Percentiles rank a stretch among this genome's conserved stretches.
Conservation (phyloP, 2,888 invertebrate species). For the Slavum lentiscoides region DNA sequence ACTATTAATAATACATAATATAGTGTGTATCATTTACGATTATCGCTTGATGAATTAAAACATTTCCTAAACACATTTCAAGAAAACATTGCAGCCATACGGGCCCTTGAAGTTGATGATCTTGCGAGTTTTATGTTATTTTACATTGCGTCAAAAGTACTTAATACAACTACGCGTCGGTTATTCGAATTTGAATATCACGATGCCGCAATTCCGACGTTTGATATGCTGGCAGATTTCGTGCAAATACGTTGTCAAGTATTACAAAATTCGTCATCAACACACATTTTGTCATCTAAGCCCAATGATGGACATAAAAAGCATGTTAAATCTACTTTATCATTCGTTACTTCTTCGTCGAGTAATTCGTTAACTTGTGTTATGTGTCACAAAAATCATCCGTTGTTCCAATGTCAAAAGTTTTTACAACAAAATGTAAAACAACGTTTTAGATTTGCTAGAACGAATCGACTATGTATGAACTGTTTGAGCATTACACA, state of each 20-base stretch:
- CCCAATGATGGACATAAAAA: background rate
- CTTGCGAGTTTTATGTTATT: background rate
- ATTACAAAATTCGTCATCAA: background rate
- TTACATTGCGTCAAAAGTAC: background rate
- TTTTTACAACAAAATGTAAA: background rate
- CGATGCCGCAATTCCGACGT: background rate
- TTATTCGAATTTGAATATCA: slow-evolving; percentile 8
- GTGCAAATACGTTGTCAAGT: background rate
- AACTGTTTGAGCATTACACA: slow-evolving; percentile 2
- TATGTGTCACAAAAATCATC: too few relatives aligned
- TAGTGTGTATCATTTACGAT: too few relatives aligned
- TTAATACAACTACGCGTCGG: background rate
- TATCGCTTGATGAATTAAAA: background rate
- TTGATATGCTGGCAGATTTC: slow-evolving; percentile 1
- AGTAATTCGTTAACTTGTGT: too few relatives aligned
- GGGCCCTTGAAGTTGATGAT: slow-evolving; percentile 1
- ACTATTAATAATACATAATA: too few relatives aligned
- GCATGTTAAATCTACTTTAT: background rate
- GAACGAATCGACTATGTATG: background rate
- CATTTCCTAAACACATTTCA: background rate
- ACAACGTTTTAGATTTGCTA: background rate
- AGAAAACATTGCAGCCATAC: slow-evolving; percentile 7
- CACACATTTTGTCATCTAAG: background rate
- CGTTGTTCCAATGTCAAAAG: background rate
- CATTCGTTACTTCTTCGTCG: background rate